A percentile compares a stretch with the other conserved stretches of the same genome.
Evolutionary conservation across 2,113 vertebrate species (phyloP).

Genomic region (Theristicus caerulescens): DNA sequence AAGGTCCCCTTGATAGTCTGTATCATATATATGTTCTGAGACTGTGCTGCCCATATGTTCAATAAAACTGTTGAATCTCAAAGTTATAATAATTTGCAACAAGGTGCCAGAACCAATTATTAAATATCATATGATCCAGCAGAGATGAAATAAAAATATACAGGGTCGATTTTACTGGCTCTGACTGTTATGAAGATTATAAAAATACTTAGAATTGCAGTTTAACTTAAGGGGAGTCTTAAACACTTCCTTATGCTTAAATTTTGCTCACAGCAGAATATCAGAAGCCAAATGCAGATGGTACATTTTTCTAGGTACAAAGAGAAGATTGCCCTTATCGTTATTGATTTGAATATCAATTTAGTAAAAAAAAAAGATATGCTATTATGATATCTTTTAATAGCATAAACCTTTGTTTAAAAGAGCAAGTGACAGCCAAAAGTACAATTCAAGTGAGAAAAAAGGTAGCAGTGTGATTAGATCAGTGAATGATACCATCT

Average conservation of each 20-base stretch:
- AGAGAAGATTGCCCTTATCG: constrained; percentile 67
- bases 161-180: constrained; percentile 83
- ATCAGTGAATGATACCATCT: constrained; percentile 72
- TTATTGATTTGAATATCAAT: constrained; percentile 70
- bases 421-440: constrained; percentile 76
- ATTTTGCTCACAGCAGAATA: constrained; percentile 72
- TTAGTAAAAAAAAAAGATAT: constrained; percentile 47
- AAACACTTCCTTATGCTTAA: constrained; percentile 79
- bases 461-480: constrained; percentile 74
- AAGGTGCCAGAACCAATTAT: constrained; percentile 86
- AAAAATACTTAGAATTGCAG: constrained; percentile 76
- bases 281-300: constrained; percentile 77
- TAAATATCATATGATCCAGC: constrained; percentile 85
- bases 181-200: constrained; percentile 73
- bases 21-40: constrained; percentile 80
- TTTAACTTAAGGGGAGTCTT: constrained; percentile 74
- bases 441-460: constrained; percentile 76
- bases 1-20: constrained; percentile 79
- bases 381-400: constrained; percentile 69
- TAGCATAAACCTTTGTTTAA: constrained; percentile 75
- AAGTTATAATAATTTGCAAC: constrained; percentile 84
- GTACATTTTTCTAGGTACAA: constrained; percentile 73
- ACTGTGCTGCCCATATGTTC: constrained; percentile 82
- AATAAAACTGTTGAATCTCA: constrained; percentile 84
- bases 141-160: constrained; percentile 86